Evolutionary conservation across 2,888 invertebrate genomes (phyloP).

Genomic region (Itoplectis maculator): DNA sequence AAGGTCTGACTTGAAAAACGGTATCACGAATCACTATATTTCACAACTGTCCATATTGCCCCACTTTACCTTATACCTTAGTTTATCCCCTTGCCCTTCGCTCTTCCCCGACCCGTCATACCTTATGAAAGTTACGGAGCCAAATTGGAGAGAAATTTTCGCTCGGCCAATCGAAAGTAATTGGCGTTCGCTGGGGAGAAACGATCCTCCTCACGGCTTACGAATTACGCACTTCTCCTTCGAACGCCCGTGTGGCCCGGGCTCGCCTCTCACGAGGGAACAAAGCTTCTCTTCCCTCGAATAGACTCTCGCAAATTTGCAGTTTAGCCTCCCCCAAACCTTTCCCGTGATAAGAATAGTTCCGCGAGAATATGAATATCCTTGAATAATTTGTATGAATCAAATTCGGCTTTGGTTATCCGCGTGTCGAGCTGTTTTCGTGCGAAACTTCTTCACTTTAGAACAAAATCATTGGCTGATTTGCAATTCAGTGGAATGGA

Average conservation of each 20-base stretch:
- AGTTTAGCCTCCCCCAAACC: constrained; percentile 51
- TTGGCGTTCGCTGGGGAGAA: constrained; percentile 56
- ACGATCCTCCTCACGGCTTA: constrained; percentile 53
- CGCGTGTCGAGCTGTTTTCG: constrained; percentile 5
- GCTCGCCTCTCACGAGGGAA: constrained; percentile 44
- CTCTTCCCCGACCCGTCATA: constrained; percentile 46
- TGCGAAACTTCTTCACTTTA: background rate
- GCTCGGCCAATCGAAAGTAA: constrained; percentile 69
- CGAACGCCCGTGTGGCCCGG: constrained; percentile 3
- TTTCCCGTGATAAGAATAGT: constrained; percentile 50
- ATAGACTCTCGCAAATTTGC: constrained; percentile 47
- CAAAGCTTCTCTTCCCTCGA: constrained; percentile 25
- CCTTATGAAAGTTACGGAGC: constrained; percentile 65
- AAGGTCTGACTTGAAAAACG: background rate
- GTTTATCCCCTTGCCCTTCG: constrained; percentile 19
- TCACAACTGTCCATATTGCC: background rate
- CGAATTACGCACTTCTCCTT: constrained; percentile 65
- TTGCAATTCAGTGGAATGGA: background rate
- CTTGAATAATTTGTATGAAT: constrained; percentile 43
- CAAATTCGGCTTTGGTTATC: constrained; percentile 32
- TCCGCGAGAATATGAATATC: constrained; percentile 47
- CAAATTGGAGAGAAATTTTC: constrained; percentile 69
- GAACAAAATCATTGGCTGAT: constrained; percentile 11
- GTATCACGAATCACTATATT: background rate
- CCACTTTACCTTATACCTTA: constrained; percentile 16